Base-by-base conservation (phyloP, 2,888 invertebrate species). In the Latheticus oryzae region DNA sequence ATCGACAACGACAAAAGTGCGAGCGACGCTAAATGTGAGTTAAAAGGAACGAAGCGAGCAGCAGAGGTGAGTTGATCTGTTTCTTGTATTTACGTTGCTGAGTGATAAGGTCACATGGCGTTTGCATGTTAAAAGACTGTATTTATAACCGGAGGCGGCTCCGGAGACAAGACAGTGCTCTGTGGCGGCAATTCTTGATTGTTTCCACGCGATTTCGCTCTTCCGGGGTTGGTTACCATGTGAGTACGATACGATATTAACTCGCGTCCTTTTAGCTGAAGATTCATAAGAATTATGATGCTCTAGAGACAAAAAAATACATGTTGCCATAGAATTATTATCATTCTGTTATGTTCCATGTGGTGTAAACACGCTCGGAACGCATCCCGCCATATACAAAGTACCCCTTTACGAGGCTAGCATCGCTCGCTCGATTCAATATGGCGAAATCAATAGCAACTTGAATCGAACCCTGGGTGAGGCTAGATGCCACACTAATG, bases 1-100 rank as follows among this genome's bases (percentile, higher is more conserved):
- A 83, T 86, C 77, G 90, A 89, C 77, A 84, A 83, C 80, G 90
- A 90, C 76, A 90, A 90, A 82, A 84, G 84, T 77, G 81, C 85
- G 68, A 78, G 76, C 60, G 90, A 90, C 78, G 85, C 87, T 54
- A 91, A 91, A 84, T 88, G 89, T 81, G 90, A 90, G 78, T 83
- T 91, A 77, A 91, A 91, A 83, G 91, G 90, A 82, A 89, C 89
- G 78, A 92, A 92, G 84, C 87, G 92, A 84, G 87, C 91, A 82
- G 90, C 91, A 75, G 91, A 91, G 87, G 91, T 91, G 81, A 88
- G 90, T 86, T 76, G 78, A 42, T 19, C 8, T 28, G 23, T 48
- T 47, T 47, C 47, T 47, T 24, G 42, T 26, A 40, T 52, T 52
- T 45, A 37, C 28, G 38, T 26, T 35, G 33, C 23, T 47, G 7